Evolutionary conservation across 2,113 vertebrate species (phyloP), one percentile per base, ranked within the genome.

Genomic region (Ageneiosus marmoratus): DNA sequence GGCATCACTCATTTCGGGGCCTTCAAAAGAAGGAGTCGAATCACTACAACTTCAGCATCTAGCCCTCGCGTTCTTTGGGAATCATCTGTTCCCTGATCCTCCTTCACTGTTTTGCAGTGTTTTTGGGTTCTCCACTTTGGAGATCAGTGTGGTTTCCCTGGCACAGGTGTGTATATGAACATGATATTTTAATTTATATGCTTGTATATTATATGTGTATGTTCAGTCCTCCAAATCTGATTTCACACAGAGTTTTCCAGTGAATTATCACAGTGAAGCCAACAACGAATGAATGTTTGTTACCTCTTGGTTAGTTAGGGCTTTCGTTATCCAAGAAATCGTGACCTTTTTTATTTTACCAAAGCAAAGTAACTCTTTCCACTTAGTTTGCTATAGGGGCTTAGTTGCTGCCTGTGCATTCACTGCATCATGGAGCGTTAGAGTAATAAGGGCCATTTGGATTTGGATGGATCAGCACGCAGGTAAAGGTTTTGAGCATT

Each of bases 21-120:
- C n/a, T 27, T 27, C 8, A 74, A 79, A 20, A 32, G 51, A 87
- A 78, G n/a, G 67, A 79, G 78, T 74, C 32, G 10, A 79, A 79
- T 50, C 22, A 34, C 41, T 81, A 34, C 58, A 76, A 48, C 5
- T 4, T 82, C 48, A 18, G 8, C 74, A n/a, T 78, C 10, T 27
- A 41, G 29, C 5, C 44, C 4, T 29, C 24, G n/a, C 10, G n/a
- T 62, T 41, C 24, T 29, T 37, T 27, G 29, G 27, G n/a, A 73
- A 29, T 18, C 34, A 16, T 77, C n/a, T n/a, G 41, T 9, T 29
- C n/a, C 24, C 12, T 32, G 58, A 73, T n/a, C 63, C 63, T 60
- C 29, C 2, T 69, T 69, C 34, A 24, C 22, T 53, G 24, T 41
- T 5, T 29, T 29, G 50, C 65, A 72, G 22, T 3, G 46, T 8